Base-by-base conservation (phyloP, 2,797 vertebrate genomes). In the Graptemys geographica region DNA sequence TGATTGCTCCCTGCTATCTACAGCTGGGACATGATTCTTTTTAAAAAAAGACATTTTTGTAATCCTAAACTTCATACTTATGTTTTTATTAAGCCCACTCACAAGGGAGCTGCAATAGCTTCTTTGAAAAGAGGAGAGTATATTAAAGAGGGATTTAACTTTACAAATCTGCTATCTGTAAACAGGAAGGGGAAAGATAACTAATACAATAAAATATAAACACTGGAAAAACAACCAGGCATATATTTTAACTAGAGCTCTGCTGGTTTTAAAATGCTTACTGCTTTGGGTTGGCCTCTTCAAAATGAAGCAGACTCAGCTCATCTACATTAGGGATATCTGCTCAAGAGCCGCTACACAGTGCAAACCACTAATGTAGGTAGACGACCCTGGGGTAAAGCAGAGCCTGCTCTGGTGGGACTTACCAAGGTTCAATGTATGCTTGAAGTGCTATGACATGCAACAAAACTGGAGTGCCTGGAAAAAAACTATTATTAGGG, bases 81-180 rank as follows among this genome's bases (percentile, higher is more conserved):
- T 87, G 28, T 88, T 95, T 88, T 84, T 92, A 95, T 95, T 93
- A 92, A 96, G 92, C n/a, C 57, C 21, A 82, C 51, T 57, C 83
- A 72, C 21, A 84, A 83, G 74, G 53, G 69, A 96, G 87, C 85
- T 83, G n/a, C 84, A 83, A 31, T 25, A 86, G 80, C n/a, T 91
- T 87, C 52, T 96, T 83, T 90, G 79, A 90, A 95, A 94, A 94
- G 19, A 72, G 81, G 82, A 88, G 56, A 65, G 37, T 90, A 19
- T 88, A 92, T 90, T 96, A 86, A 96, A 96, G 53, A 84, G 59
- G 27, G 56, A 93, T 94, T 97, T 96, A 65, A 82, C 53, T 94
- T 88, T 90, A 83, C 69, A 94, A 87, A 84, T 93, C 55, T 52
- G 81, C 31, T 93, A 65, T 57, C 44, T 92, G 28, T 94, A 96